Percentiles rank a stretch among this genome's conserved stretches.
Conservation (phyloP, 2,888 invertebrate genomes). For the Drosophila austrosaltans region DNA sequence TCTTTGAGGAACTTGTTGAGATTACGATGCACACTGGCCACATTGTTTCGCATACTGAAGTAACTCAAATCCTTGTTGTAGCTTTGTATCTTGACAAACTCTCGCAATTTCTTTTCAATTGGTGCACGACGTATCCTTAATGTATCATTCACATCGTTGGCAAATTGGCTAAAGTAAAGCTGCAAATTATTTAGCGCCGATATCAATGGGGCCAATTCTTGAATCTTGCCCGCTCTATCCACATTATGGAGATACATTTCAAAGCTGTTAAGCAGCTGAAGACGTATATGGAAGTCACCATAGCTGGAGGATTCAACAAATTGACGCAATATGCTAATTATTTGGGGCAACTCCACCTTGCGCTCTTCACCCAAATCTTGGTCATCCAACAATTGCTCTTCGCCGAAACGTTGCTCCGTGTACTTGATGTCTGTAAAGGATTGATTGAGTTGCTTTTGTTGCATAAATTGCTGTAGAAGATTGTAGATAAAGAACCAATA, state of each 20-base stretch:
- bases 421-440: constrained; percentile 70
- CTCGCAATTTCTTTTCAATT: constrained; percentile 95
- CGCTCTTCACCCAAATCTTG: constrained; percentile 61
- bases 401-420: constrained; percentile 73
- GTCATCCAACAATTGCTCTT: constrained; percentile 65
- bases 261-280: constrained; percentile 91
- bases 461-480: constrained; percentile 87
- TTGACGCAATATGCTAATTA: constrained; percentile 87
- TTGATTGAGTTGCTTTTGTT: constrained; percentile 72
- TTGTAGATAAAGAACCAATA: constrained; percentile 96
- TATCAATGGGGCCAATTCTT: constrained; percentile 82
- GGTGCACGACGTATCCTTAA: constrained; percentile 89
- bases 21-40: constrained; percentile 93
- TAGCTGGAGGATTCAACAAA: constrained; percentile 93
- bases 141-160: constrained; percentile 86
- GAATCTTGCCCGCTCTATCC: constrained; percentile 47
- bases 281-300: constrained; percentile 91
- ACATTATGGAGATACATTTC: constrained; percentile 90
- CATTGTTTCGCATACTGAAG: constrained; percentile 95
- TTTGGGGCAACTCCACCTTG: constrained; percentile 67
- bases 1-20: constrained; percentile 94
- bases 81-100: constrained; percentile 96
- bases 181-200: constrained; percentile 92
- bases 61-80: constrained; percentile 98
- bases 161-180: constrained; percentile 93